A percentile compares a stretch with the other conserved stretches of the same genome.
phyloP scores from a whole-genome alignment of 2,888 invertebrate species.

The Parnassius mnemosyne region DNA sequence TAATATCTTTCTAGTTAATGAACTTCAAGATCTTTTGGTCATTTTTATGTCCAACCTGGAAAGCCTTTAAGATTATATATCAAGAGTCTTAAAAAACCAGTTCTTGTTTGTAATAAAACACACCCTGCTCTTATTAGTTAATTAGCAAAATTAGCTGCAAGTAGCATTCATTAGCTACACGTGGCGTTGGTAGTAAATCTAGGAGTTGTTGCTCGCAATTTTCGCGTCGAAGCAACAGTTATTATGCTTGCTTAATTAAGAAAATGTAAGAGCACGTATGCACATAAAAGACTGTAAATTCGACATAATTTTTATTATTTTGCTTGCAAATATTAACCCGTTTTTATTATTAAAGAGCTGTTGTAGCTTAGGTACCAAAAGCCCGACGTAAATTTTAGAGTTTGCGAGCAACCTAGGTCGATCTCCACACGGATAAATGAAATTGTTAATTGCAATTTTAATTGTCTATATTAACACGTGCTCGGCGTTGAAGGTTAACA shows the following conservation, averaged over 20 bases:
- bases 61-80: too few relatives aligned
- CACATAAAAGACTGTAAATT: not conserved
- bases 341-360: too few relatives aligned
- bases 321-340: not conserved
- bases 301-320: not conserved
- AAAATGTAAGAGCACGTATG: conserved; percentile 30
- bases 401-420: too few relatives aligned
- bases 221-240: conserved; percentile 42
- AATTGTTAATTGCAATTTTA: too few relatives aligned
- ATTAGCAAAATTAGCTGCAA: conserved; percentile 19
- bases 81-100: not conserved
- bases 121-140: conserved; percentile 17
- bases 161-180: conserved; percentile 47
- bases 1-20: too few relatives aligned
- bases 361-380: too few relatives aligned
- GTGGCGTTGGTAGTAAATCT: conserved; percentile 53
- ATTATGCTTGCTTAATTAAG: conserved; percentile 45
- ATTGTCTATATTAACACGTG: too few relatives aligned
- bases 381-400: too few relatives aligned
- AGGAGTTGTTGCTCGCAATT: conserved; percentile 39
- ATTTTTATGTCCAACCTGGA: too few relatives aligned
- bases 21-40: too few relatives aligned
- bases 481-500: too few relatives aligned
- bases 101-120: conserved; percentile 6
- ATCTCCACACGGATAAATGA: too few relatives aligned